Percentiles rank a stretch among this genome's conserved stretches.
Evolutionary conservation across 2,888 invertebrate genomes (phyloP).

Genomic region (Tortricodes alternella): DNA sequence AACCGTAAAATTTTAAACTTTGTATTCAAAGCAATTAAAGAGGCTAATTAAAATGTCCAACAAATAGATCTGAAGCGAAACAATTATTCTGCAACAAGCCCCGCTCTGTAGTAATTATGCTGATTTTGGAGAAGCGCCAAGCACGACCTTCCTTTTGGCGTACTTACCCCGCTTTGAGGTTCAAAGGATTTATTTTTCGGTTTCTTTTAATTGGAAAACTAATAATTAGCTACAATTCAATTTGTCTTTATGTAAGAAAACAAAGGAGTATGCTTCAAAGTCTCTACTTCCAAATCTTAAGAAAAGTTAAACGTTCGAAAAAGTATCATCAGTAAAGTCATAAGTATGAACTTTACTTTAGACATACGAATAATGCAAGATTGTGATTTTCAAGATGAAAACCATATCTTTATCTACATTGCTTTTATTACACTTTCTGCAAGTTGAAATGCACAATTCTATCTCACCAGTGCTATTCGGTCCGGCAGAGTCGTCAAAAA

Average conservation of each 20-base stretch:
- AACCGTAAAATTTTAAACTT: slow-evolving; percentile 17
- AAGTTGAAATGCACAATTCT: slow-evolving; percentile 4
- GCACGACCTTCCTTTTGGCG: slow-evolving; percentile 21
- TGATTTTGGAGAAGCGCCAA: slow-evolving; percentile 35
- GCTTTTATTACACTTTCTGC: slow-evolving; percentile 6
- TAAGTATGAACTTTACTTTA: no score
- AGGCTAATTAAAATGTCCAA: slow-evolving; percentile 34
- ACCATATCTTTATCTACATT: slow-evolving; percentile 29
- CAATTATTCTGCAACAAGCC: slow-evolving; percentile 34
- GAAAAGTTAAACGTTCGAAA: no score
- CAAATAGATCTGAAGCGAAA: slow-evolving; percentile 36
- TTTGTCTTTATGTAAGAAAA: no score
- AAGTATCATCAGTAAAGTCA: no score
- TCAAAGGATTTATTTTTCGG: slow-evolving; percentile 16
- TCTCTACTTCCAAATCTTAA: no score
- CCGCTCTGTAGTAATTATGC: slow-evolving; percentile 35
- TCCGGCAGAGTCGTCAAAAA: neutral
- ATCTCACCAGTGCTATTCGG: neutral
- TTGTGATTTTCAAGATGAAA: slow-evolving; percentile 25
- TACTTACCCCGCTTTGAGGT: slow-evolving; percentile 14
- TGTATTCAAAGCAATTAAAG: slow-evolving; percentile 24
- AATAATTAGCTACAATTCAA: no score
- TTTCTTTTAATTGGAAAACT: slow-evolving; percentile 16
- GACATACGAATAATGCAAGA: no score
- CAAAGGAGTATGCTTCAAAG: no score